Percentiles rank a stretch among this genome's conserved stretches.
Conservation (phyloP, 64 coral and sea anemone genomes). For the Pocillopora damicornis region DNA sequence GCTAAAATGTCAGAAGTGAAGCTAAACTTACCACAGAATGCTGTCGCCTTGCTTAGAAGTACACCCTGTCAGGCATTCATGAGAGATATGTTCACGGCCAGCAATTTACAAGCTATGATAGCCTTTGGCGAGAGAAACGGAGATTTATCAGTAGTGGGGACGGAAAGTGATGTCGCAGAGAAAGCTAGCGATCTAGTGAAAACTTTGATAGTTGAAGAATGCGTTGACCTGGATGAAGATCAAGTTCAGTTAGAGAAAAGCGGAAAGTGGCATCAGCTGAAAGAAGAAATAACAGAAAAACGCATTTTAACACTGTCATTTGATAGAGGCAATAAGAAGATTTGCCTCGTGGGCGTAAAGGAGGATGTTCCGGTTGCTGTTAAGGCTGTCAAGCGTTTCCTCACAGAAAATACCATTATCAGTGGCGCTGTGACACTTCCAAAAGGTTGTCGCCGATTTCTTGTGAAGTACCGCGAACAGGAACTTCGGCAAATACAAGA, state of each 20-base stretch:
- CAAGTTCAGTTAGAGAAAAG: constrained; percentile 3
- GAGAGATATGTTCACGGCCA: not conserved
- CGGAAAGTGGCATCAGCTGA: constrained; percentile 15
- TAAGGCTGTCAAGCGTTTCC: not conserved
- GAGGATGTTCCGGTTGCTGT: constrained; percentile 11
- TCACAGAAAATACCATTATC: constrained; percentile 43
- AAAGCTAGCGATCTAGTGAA: constrained; percentile 13
- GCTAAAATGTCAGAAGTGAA: not conserved
- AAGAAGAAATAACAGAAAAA: not conserved
- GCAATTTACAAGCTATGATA: constrained; percentile 11
- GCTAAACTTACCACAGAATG: constrained; percentile 1
- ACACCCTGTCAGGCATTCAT: not conserved
- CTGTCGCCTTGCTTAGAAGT: not conserved
- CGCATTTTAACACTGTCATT: not conserved
- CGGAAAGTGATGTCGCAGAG: not conserved
- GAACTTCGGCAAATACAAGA: constrained; percentile 13
- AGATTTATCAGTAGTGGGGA: not conserved
- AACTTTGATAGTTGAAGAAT: constrained; percentile 2
- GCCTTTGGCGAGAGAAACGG: not conserved
- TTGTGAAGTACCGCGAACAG: not conserved
- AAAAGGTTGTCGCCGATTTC: constrained; percentile 4
- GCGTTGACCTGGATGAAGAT: constrained; percentile 29
- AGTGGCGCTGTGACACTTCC: not conserved
- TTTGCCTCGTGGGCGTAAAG: constrained; percentile 13
- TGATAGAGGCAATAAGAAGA: not conserved